phyloP scores from a whole-genome alignment of 2,113 vertebrate species.

The Proterorhinus semilunaris region DNA sequence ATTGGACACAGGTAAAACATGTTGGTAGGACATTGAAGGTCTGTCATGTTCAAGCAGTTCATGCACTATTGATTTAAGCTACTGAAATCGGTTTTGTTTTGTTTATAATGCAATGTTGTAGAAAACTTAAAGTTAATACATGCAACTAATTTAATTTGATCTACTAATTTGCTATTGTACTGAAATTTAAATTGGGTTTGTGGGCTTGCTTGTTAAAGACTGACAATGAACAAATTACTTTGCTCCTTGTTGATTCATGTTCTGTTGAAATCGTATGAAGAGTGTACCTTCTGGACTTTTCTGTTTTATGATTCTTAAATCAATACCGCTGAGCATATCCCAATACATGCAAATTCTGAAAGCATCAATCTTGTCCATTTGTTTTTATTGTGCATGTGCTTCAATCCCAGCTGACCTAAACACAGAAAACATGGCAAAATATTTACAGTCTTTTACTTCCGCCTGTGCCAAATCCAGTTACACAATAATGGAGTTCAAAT shows the following conservation, averaged over 20 bases:
- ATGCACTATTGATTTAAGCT: conserved; percentile 86
- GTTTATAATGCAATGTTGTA: conserved; percentile 51
- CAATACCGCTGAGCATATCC: conserved; percentile 74
- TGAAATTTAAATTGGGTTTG: conserved; percentile 81
- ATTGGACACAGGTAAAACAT: conserved; percentile 76
- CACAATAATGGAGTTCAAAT: background rate
- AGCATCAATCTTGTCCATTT: conserved; percentile 53
- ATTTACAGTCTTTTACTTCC: conserved; percentile 15
- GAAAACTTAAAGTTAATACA: conserved; percentile 51
- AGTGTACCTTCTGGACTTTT: conserved; percentile 60
- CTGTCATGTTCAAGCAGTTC: conserved; percentile 80
- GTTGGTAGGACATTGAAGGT: conserved; percentile 63
- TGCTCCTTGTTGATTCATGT: conserved; percentile 67
- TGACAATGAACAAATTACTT: conserved; percentile 65
- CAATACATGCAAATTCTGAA: conserved; percentile 73
- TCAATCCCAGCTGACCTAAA: background rate
- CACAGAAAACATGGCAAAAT: background rate
- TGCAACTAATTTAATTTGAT: conserved; percentile 73
- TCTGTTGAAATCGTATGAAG: conserved; percentile 58
- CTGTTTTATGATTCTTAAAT: conserved; percentile 68
- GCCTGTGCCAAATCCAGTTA: background rate
- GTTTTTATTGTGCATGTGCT: conserved; percentile 61
- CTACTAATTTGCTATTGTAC: conserved; percentile 78
- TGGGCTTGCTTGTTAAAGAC: conserved; percentile 79
- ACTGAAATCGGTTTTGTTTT: conserved; percentile 76